These are phyloP conservation scores for Cygnus buccinator DNA, from an alignment of 2,113 vertebrate species.

Conservation along the genomic window DNA sequence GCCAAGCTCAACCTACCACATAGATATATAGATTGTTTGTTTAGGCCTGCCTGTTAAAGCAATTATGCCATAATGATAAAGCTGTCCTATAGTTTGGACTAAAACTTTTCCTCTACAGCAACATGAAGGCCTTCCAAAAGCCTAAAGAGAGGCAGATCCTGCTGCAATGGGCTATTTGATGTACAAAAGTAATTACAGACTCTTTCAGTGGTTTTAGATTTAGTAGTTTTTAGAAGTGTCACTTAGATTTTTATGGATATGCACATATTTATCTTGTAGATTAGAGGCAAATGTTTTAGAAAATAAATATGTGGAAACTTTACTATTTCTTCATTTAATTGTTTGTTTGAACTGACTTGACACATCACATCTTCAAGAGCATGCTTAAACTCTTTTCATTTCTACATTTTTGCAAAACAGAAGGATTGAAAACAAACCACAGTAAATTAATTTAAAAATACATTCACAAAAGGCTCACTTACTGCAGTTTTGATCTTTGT, in stretches of 20 bases:
- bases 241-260: not conserved
- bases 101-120: not conserved
- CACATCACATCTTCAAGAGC: not conserved
- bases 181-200: not conserved
- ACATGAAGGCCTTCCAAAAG: not conserved
- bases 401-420: not conserved
- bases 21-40: not conserved
- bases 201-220: not conserved
- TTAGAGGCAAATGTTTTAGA: not conserved
- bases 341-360: not conserved
- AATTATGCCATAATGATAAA: not conserved
- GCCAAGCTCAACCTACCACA: not conserved
- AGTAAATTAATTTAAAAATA: not conserved
- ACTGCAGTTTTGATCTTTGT: conserved; percentile 5
- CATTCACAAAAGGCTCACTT: not conserved
- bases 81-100: not conserved
- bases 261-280: not conserved
- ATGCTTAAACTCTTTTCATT: not conserved
- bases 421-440: not conserved
- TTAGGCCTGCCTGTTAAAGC: not conserved
- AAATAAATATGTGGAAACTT: not conserved
- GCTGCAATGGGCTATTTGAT: not conserved
- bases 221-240: not conserved
- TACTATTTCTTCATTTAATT: not conserved
- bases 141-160: not conserved